Evolutionary conservation across 2,888 invertebrate genomes (phyloP).

Genomic region (Drosophila suboccidentalis): DNA sequence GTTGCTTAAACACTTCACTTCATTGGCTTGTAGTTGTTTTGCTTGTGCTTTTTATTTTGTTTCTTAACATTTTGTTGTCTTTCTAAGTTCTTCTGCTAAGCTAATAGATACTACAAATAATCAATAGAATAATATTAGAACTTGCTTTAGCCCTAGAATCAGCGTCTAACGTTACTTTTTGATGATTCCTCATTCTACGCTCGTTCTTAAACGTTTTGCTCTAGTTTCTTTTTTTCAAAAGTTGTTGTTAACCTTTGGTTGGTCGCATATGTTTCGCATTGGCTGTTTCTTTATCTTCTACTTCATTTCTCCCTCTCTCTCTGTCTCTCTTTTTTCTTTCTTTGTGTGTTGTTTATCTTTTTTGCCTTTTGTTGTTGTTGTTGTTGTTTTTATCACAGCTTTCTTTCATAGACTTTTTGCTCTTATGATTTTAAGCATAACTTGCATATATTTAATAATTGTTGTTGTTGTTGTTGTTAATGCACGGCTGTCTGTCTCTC

Average conservation of each 20-base stretch:
- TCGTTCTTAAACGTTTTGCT: slow-evolving; percentile 21
- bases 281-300: slow-evolving; percentile 52
- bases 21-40: not conserved
- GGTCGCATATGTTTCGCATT: slow-evolving; percentile 79
- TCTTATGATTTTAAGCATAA: slow-evolving; percentile 76
- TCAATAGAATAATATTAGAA: slow-evolving; percentile 25
- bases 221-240: slow-evolving; percentile 48
- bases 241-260: slow-evolving; percentile 80
- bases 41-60: slow-evolving; percentile 30
- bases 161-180: not conserved
- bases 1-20: slow-evolving; percentile 49
- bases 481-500: slow-evolving; percentile 51
- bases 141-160: slow-evolving; percentile 17
- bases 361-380: slow-evolving; percentile 45
- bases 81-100: slow-evolving; percentile 47
- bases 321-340: slow-evolving; percentile 11
- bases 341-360: slow-evolving; percentile 45
- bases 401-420: slow-evolving; percentile 63
- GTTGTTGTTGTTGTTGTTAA: slow-evolving; percentile 50
- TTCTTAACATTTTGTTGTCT: slow-evolving; percentile 19
- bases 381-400: slow-evolving; percentile 74
- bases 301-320: not conserved
- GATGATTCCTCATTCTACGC: slow-evolving; percentile 15
- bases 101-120: slow-evolving; percentile 50
- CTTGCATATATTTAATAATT: slow-evolving; percentile 68